phyloP scores from a whole-genome alignment of 1,140 invertebrate genomes.

The Eupeodes corollae region DNA sequence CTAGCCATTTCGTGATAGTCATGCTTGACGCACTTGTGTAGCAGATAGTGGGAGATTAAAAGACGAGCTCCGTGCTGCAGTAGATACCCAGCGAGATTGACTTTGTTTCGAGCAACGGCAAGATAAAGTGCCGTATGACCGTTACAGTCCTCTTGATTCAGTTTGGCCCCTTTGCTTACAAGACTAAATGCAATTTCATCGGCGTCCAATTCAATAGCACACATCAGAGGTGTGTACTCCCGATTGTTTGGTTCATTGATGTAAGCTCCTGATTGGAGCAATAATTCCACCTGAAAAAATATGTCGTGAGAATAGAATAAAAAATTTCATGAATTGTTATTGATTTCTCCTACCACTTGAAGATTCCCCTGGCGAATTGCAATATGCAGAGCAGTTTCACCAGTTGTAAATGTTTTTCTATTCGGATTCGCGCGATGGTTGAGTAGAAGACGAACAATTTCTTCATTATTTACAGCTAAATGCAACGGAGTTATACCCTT shows the following conservation, averaged over 20 bases:
- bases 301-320: neutral
- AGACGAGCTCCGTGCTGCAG: constrained; percentile 45
- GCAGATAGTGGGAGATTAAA: constrained; percentile 43
- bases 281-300: constrained; percentile 27
- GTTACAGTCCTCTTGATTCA: constrained; percentile 48
- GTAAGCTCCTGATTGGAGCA: constrained; percentile 47
- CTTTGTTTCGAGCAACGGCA: constrained; percentile 42
- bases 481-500: constrained; percentile 88
- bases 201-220: constrained; percentile 40
- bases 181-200: constrained; percentile 39
- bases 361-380: constrained; percentile 32
- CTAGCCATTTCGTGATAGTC: constrained; percentile 38
- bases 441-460: constrained; percentile 21
- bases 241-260: constrained; percentile 45
- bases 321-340: neutral
- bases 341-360: constrained; percentile 37
- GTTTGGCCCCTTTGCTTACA: constrained; percentile 41
- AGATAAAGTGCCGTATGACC: constrained; percentile 44
- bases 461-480: constrained; percentile 61
- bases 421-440: constrained; percentile 29
- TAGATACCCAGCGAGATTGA: constrained; percentile 35
- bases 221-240: constrained; percentile 45
- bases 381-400: constrained; percentile 26
- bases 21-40: constrained; percentile 46
- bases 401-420: constrained; percentile 25